Percentiles rank a stretch among this genome's conserved stretches.
Evolutionary conservation across 1,140 invertebrate genomes (phyloP).

Genomic region (Brachionus plicatilis): DNA sequence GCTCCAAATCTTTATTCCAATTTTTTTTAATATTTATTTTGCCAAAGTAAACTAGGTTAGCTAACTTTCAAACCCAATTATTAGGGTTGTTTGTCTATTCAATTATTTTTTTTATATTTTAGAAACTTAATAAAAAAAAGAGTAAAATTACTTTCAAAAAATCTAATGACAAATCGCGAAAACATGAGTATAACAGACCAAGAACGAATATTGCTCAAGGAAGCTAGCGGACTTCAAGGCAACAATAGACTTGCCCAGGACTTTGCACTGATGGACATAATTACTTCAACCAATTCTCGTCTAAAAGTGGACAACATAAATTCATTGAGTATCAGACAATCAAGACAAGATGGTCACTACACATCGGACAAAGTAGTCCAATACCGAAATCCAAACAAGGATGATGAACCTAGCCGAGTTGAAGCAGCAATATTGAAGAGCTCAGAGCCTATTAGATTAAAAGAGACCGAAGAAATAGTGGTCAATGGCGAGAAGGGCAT

Average conservation of each 20-base stretch:
- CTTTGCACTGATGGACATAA: not conserved
- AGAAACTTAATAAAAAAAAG: not conserved
- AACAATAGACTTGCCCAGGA: not conserved
- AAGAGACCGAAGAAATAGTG: slow-evolving; percentile 12
- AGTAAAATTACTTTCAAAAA: not conserved
- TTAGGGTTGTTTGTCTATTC: not conserved
- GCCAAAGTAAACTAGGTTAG: not conserved
- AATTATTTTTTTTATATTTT: not conserved
- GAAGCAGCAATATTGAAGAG: slow-evolving; percentile 25
- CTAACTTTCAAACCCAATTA: not conserved
- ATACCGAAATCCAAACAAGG: not conserved
- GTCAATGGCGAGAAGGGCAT: slow-evolving; percentile 3
- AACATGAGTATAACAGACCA: slow-evolving; percentile 1
- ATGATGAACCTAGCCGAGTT: not conserved
- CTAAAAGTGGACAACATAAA: not conserved
- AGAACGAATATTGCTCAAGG: not conserved
- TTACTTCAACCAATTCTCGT: slow-evolving; percentile 11
- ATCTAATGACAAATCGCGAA: not conserved
- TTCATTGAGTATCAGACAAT: not conserved
- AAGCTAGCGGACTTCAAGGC: not conserved
- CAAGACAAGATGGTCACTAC: not conserved
- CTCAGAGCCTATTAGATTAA: not conserved
- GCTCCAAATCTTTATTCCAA: not conserved
- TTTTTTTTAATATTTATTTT: not conserved
- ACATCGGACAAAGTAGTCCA: not conserved